Conservation (phyloP, 2,888 invertebrate species). For the Archips xylosteana region DNA sequence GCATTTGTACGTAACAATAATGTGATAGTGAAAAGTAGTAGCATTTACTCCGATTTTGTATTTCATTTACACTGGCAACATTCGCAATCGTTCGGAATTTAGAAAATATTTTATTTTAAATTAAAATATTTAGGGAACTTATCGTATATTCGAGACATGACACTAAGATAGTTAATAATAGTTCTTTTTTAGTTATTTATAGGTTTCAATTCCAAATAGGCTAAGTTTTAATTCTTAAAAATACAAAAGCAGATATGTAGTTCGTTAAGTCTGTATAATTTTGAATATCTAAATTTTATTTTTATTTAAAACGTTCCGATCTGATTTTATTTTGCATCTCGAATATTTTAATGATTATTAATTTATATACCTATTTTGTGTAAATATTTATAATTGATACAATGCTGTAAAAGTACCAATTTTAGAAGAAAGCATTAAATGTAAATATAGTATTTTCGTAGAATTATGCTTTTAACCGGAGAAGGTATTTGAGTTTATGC, state of each 20-base stretch:
- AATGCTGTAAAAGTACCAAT: slow-evolving; percentile 43
- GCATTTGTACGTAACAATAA: slow-evolving; percentile 67
- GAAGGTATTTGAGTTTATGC: slow-evolving; percentile 36
- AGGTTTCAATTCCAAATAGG: slow-evolving; percentile 46
- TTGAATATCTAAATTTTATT: slow-evolving; percentile 18
- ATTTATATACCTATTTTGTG: slow-evolving; percentile 44
- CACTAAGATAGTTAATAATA: slow-evolving; percentile 41
- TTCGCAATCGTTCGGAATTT: slow-evolving; percentile 28
- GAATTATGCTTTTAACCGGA: slow-evolving; percentile 42
- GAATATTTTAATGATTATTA: slow-evolving; percentile 40
- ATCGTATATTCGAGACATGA: slow-evolving; percentile 49
- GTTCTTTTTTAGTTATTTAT: slow-evolving; percentile 50
- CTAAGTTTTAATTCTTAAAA: slow-evolving; percentile 35
- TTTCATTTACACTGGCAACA: slow-evolving; percentile 44
- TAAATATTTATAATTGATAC: slow-evolving; percentile 43
- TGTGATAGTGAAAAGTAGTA: slow-evolving; percentile 63
- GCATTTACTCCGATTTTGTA: slow-evolving; percentile 47
- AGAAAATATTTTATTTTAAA: slow-evolving; percentile 25
- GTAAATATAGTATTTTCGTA: slow-evolving; percentile 53
- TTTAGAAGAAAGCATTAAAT: slow-evolving; percentile 49
- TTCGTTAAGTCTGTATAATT: slow-evolving; percentile 21
- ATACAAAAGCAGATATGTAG: slow-evolving; percentile 18
- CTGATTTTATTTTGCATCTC: slow-evolving; percentile 44
- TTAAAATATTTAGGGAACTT: slow-evolving; percentile 8
- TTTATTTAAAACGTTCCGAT: slow-evolving; percentile 34